Evolutionary conservation across 2,888 invertebrate species (phyloP).

Genomic region (Mantis religiosa): DNA sequence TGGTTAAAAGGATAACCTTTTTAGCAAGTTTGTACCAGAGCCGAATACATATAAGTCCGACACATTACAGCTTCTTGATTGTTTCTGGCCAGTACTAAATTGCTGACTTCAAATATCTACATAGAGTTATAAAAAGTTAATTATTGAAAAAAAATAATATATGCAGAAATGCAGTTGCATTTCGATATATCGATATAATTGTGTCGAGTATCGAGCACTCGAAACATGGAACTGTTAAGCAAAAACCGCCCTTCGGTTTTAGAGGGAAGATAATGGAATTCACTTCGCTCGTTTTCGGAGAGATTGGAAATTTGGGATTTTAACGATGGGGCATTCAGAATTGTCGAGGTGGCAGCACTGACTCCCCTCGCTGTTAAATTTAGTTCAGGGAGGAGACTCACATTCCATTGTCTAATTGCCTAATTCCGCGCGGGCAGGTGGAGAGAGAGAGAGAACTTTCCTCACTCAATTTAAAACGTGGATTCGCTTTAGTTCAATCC

Average conservation of each 20-base stretch:
- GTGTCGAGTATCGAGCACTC: not conserved
- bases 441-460: not conserved
- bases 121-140: too few species aligned
- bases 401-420: conserved; percentile 14
- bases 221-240: not conserved
- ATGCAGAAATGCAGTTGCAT: too few species aligned
- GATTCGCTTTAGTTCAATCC: not conserved
- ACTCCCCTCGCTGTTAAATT: not conserved
- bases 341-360: not conserved
- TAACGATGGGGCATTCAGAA: not conserved
- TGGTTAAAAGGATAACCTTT: too few species aligned
- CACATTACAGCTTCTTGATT: too few species aligned
- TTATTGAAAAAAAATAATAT: too few species aligned
- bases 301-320: not conserved
- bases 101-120: too few species aligned
- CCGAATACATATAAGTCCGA: too few species aligned
- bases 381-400: not conserved
- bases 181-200: too few species aligned
- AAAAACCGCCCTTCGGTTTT: not conserved
- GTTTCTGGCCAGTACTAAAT: too few species aligned
- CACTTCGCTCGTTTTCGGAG: not conserved
- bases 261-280: not conserved
- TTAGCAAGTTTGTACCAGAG: too few species aligned
- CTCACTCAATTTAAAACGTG: conserved; percentile 6
- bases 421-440: conserved; percentile 10